Conservation (phyloP, 2,888 invertebrate genomes). For the Ochropleura plecta region DNA sequence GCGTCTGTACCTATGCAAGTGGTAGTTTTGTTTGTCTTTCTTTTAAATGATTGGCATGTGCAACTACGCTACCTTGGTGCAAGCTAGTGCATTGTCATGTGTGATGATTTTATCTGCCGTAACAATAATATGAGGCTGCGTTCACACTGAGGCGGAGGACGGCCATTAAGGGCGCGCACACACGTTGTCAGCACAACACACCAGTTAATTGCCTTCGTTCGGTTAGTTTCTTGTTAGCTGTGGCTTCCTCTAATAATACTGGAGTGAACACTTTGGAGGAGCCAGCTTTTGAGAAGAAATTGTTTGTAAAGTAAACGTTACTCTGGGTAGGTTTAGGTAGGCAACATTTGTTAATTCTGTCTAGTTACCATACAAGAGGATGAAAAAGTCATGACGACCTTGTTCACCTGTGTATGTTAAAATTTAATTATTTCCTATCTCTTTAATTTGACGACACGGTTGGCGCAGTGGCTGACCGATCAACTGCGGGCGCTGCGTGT, state of each 20-base stretch:
- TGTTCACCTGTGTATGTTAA: not conserved
- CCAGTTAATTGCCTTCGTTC: conserved; percentile 43
- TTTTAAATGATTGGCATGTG: not conserved
- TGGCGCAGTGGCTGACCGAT: no score
- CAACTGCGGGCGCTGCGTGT: no score
- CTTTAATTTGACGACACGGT: no score
- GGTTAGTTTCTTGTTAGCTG: conserved; percentile 38
- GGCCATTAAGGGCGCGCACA: conserved; percentile 47
- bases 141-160: conserved; percentile 21
- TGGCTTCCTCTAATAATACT: conserved; percentile 31
- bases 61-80: not conserved
- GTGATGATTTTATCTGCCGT: not conserved
- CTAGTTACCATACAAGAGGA: not conserved
- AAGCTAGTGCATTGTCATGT: not conserved
- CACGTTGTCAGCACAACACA: conserved; percentile 31
- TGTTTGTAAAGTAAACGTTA: not conserved
- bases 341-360: no score
- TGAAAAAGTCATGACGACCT: not conserved
- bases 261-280: not conserved
- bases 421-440: not conserved
- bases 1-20: not conserved
- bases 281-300: not conserved
- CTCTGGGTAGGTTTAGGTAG: not conserved
- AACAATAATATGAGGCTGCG: conserved; percentile 30
- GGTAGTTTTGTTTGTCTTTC: not conserved